phyloP scores from a whole-genome alignment of 2,797 vertebrate genomes.

The Sylvia borin region DNA sequence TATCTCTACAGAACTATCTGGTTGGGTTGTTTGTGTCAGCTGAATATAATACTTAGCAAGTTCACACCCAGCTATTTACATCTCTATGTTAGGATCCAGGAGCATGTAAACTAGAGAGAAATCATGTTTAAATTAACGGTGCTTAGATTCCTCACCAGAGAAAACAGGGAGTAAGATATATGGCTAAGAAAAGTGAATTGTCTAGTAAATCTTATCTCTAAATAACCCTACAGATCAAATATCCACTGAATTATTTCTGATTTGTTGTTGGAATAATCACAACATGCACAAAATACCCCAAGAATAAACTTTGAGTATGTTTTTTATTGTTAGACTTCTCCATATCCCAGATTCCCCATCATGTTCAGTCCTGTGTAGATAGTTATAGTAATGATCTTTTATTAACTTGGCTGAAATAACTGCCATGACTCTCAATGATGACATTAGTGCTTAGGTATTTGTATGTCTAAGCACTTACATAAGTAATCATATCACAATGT shows the following conservation, averaged over 20 bases:
- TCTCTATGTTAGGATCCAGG: slow-evolving; percentile 6
- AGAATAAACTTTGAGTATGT: slow-evolving; percentile 39
- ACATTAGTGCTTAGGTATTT: slow-evolving; percentile 66
- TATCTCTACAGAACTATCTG: slow-evolving; percentile 55
- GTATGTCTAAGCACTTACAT: slow-evolving; percentile 60
- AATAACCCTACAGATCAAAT: background rate
- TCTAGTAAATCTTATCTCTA: background rate
- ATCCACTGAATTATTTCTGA: background rate
- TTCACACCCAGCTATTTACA: slow-evolving; percentile 64
- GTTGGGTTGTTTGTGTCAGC: slow-evolving; percentile 60
- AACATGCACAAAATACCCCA: background rate
- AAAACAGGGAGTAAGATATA: background rate
- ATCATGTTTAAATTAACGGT: slow-evolving; percentile 10
- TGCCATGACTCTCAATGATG: slow-evolving; percentile 62
- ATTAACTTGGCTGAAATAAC: slow-evolving; percentile 70
- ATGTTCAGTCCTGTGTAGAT: slow-evolving; percentile 76
- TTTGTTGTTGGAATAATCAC: background rate
- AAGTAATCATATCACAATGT: slow-evolving; percentile 65
- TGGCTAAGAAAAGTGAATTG: background rate
- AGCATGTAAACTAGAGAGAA: slow-evolving; percentile 45
- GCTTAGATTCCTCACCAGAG: background rate
- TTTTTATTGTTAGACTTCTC: slow-evolving; percentile 61
- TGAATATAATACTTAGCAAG: slow-evolving; percentile 33
- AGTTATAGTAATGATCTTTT: slow-evolving; percentile 67
- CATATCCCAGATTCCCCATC: slow-evolving; percentile 72